phyloP scores from a whole-genome alignment of 2,113 vertebrate species.

The Ancistrus triradiatus region DNA sequence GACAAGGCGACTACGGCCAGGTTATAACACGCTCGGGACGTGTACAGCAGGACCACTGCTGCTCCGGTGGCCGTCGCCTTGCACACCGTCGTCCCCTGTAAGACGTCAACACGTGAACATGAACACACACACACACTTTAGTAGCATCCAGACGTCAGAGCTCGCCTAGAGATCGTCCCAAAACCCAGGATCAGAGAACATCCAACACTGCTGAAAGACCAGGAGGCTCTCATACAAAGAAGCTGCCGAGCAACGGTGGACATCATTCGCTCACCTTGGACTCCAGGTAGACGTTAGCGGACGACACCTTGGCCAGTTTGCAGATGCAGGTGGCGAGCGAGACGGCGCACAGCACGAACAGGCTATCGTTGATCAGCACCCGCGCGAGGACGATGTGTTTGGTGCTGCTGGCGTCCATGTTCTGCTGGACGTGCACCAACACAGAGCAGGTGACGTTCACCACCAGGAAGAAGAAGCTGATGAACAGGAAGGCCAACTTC shows the following conservation, averaged over 20 bases:
- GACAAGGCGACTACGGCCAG: slow-evolving; percentile 84
- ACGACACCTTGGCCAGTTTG: slow-evolving; percentile 93
- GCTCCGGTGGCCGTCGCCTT: slow-evolving; percentile 86
- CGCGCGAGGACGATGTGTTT: slow-evolving; percentile 78
- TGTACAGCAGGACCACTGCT: slow-evolving; percentile 83
- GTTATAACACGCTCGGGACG: slow-evolving; percentile 93
- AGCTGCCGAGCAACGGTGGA: too few species aligned
- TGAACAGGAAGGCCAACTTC: slow-evolving; percentile 79
- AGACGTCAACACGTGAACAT: not conserved
- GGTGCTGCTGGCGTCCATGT: slow-evolving; percentile 65
- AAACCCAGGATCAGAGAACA: too few species aligned
- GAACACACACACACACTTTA: not conserved
- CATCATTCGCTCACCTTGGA: slow-evolving; percentile 77
- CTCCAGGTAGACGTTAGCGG: slow-evolving; percentile 96
- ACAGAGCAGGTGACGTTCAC: slow-evolving; percentile 90
- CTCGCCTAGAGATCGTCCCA: not conserved
- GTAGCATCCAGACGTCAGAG: too few species aligned
- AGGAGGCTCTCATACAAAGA: too few species aligned
- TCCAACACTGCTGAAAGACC: too few species aligned
- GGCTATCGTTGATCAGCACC: slow-evolving; percentile 86
- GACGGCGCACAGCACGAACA: slow-evolving; percentile 89
- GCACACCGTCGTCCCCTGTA: slow-evolving; percentile 89
- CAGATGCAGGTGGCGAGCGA: slow-evolving; percentile 87
- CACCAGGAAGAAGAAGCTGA: slow-evolving; percentile 83
- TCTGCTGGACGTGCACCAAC: slow-evolving; percentile 70